A percentile compares a stretch with the other conserved stretches of the same genome.
Evolutionary conservation across 2,113 vertebrate species (phyloP).

Genomic region (Romanogobio albipinnatus): DNA sequence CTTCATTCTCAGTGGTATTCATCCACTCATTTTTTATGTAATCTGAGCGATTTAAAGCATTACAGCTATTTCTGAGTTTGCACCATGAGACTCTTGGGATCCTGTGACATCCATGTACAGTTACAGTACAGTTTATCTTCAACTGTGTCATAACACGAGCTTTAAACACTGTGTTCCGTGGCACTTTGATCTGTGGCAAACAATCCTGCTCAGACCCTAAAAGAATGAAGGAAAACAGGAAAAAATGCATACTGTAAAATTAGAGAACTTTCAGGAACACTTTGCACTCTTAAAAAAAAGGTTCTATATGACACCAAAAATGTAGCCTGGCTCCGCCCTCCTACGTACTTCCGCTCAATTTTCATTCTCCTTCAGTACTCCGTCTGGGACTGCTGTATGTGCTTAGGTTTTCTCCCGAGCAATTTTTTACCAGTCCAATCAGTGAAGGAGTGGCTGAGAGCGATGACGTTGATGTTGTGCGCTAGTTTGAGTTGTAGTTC

Average conservation of each 20-base stretch:
- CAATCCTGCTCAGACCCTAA: not conserved
- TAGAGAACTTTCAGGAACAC: no score
- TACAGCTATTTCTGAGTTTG: fast-evolving
- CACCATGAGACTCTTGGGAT: slow-evolving; percentile 58
- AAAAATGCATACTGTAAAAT: not conserved
- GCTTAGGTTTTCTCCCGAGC: no score
- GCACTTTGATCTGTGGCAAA: not conserved
- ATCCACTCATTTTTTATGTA: slow-evolving; percentile 45
- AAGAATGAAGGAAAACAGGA: not conserved
- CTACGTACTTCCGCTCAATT: no score
- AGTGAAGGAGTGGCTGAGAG: no score
- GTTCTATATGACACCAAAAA: no score
- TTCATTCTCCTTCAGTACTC: no score
- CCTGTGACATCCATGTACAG: slow-evolving; percentile 15
- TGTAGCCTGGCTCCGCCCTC: no score
- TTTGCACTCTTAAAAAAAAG: no score
- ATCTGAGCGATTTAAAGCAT: not conserved
- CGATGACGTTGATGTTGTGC: no score
- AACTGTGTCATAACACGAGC: slow-evolving; percentile 1
- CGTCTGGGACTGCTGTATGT: no score
- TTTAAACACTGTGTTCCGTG: slow-evolving; percentile 38
- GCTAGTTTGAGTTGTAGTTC: no score
- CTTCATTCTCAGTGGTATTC: fast-evolving
- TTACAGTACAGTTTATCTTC: slow-evolving; percentile 60
- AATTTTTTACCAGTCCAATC: no score